Base-by-base conservation (phyloP, 2,888 invertebrate species). In the Rhodophaea formosa region DNA sequence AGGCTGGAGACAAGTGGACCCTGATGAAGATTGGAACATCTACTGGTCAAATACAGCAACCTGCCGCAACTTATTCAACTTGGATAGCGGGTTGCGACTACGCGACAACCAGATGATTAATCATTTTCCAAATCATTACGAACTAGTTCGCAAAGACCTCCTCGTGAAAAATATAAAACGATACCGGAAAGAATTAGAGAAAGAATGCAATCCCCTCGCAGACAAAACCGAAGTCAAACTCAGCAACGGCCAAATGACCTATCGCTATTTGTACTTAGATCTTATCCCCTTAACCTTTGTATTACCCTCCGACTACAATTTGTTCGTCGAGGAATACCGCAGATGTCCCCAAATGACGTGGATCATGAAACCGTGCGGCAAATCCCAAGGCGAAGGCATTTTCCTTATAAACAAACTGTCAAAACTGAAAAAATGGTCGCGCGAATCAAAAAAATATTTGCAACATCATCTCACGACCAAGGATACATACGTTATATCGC, bases 281-380 rank as follows among this genome's bases (percentile, higher is more conserved):
- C 97, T 98, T 72, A 96, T 98, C 67, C 98, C 98, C 0, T 93
- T 96, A n/a, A 98, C 98, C 0, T 98, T 97, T 82, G 96, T 98
- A 53, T 87, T 98, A 57, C 98, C 98, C 7, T 96, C 97, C 56
- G 98, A 98, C 84, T 98, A 98, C 81, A 98, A 97, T 80, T 95
- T 97, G 93, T 98, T 98, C 84, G 98, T 98, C 0, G 97, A 98
- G 78, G 97, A 98, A 77, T 98, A 98, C 80, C 93, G 97, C 56
- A 97, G 97, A 86, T 96, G 95, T 65, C 97, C 98, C 0, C 96
- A 96, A 76, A 96, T 96, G 66, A 98, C 98, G 0, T 98, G 98
- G 98, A 98, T 98, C 61, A 96, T 98, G 95, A 98, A 98, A 80
- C 98, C 98, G 0, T 97, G 97, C 77, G 97, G 97, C 10, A 96